A percentile compares a stretch with the other conserved stretches of the same genome.
Evolutionary conservation across 2,888 invertebrate genomes (phyloP).

Genomic region (Autographa pulchrina): DNA sequence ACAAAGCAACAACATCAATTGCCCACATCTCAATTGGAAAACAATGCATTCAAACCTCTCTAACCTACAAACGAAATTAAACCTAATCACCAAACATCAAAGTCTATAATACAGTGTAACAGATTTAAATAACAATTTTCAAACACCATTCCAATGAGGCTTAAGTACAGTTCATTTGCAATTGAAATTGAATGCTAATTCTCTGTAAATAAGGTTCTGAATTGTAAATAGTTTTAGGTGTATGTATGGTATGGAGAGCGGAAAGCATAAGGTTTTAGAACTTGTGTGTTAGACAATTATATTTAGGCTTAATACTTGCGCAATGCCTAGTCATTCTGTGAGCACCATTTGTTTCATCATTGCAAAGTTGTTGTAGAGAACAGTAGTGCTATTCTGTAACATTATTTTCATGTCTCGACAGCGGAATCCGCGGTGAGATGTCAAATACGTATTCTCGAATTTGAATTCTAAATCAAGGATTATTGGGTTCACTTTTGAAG

Average conservation of each 20-base stretch:
- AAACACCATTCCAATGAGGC: constrained; percentile 20
- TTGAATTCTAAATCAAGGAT: too few relatives aligned
- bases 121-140: constrained; percentile 24
- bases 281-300: constrained; percentile 66
- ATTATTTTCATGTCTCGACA: too few relatives aligned
- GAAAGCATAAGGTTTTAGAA: constrained; percentile 70
- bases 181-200: constrained; percentile 31
- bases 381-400: too few relatives aligned
- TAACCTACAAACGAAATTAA: constrained; percentile 54
- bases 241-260: constrained; percentile 77
- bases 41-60: constrained; percentile 73
- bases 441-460: too few relatives aligned
- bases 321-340: constrained; percentile 52
- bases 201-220: constrained; percentile 49
- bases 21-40: constrained; percentile 82
- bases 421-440: too few relatives aligned
- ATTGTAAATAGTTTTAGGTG: constrained; percentile 57
- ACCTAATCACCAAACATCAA: constrained; percentile 49
- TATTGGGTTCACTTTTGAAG: too few relatives aligned
- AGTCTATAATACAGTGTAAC: constrained; percentile 54
- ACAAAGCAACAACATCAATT: constrained; percentile 70
- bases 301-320: constrained; percentile 79
- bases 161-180: constrained; percentile 11
- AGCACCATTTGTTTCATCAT: background rate
- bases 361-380: background rate